phyloP scores from a whole-genome alignment of 1,140 invertebrate species.

The Sipha flava region DNA sequence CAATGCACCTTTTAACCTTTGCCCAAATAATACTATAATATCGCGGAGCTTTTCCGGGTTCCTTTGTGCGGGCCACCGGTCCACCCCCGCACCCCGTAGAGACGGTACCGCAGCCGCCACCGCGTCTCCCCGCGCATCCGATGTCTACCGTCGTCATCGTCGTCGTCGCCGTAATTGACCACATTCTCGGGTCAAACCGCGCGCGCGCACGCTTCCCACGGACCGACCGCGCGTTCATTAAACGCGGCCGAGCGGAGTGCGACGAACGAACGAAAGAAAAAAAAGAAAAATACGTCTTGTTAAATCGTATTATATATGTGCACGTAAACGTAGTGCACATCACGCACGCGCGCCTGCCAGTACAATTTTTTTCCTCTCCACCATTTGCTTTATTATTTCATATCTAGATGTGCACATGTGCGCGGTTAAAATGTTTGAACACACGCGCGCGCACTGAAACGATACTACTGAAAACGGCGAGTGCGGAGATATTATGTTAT shows the following conservation, averaged over 20 bases:
- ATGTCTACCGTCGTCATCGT: not conserved
- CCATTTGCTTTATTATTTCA: not conserved
- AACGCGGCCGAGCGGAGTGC: not conserved
- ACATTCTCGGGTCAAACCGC: constrained; percentile 26
- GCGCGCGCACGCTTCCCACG: constrained; percentile 18
- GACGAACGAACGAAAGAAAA: constrained; percentile 7
- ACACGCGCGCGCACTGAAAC: not conserved
- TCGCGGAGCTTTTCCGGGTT: not conserved
- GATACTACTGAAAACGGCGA: not conserved
- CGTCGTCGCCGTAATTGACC: constrained; percentile 18
- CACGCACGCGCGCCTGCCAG: not conserved
- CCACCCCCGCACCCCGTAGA: not conserved
- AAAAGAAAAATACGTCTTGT: not conserved
- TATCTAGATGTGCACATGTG: constrained; percentile 24
- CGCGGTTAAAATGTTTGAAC: too few species aligned
- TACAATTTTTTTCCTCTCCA: not conserved
- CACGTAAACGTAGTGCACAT: too few species aligned
- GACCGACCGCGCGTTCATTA: constrained; percentile 22
- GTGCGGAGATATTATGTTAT: too few species aligned
- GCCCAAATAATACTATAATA: not conserved
- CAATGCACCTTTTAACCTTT: too few species aligned
- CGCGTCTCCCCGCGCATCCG: not conserved
- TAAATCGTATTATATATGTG: not conserved
- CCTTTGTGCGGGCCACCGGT: not conserved
- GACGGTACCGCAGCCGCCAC: not conserved